Base-by-base conservation (phyloP, 53 echinoderm and acorn worm genomes). In the Luidia sarsii region DNA sequence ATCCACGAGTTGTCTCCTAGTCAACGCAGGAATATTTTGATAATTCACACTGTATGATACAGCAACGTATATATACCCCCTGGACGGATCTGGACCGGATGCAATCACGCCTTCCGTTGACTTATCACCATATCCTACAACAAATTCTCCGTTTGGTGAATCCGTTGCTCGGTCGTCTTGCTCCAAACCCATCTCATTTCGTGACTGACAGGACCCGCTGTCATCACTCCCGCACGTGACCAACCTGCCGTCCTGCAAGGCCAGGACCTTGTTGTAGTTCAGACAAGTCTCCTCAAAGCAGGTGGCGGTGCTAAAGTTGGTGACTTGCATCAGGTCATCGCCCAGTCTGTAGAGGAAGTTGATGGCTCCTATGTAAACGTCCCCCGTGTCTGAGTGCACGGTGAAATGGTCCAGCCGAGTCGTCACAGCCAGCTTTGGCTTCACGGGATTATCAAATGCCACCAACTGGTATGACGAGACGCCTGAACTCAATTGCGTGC, bases 241-340 rank as follows among this genome's bases (percentile, higher is more conserved):
- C 22, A 87, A 33, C 43, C 73, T 69, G 30, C 64, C 74, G 0
- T 30, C 43, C 19, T 38, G 39, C 39, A 87, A 52, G 11, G 39
- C 54, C 50, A 87, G 34, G 48, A 87, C 36, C 62, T 87, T 87
- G 59, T 87, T 87, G 41, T 70, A 70, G 62, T 82, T 87, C 25
- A 37, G 35, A 36, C 37, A 39, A 50, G 15, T 21, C 27, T 66
- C 68, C 28, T 29, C 68, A n/a, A 16, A 39, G 33, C 60, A 39
- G 8, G 37, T 50, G 49, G 50, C 64, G 18, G 67, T 80, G 45
- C 33, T 55, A 4, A 57, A 31, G 43, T 55, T 68, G 16, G 54
- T 50, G 57, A 66, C 46, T n/a, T 67, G 80, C 4, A 25, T 48
- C 55, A 87, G 80, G 20, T 80, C 33, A 35, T 20, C 9, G 8